Evolutionary conservation across 2,888 invertebrate species (phyloP).

Genomic region (Strigamia transsilvanica): DNA sequence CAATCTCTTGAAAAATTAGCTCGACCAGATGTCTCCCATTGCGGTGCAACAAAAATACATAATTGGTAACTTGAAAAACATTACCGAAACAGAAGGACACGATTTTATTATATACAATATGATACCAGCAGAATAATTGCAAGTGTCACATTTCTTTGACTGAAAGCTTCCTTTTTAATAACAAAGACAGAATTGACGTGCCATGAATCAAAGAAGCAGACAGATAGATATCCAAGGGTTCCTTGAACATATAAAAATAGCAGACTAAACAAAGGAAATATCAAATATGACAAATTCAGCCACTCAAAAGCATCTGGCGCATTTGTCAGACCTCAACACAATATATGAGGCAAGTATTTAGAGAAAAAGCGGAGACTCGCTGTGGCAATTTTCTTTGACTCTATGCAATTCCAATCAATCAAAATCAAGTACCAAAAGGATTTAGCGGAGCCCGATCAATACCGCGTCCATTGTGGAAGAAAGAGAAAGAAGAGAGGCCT

Average conservation of each 20-base stretch:
- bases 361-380: neutral
- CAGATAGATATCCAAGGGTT: neutral
- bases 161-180: neutral
- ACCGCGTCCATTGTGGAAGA: constrained; percentile 7
- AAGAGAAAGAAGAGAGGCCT: neutral
- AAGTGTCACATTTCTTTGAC: no score
- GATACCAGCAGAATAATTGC: no score
- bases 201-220: neutral
- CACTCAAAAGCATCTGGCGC: constrained; percentile 23
- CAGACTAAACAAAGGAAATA: neutral
- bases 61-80: no score
- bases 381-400: constrained; percentile 5
- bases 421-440: constrained; percentile 41
- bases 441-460: neutral
- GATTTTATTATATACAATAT: no score
- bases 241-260: no score
- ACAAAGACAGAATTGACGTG: no score
- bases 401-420: constrained; percentile 44
- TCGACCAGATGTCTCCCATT: no score
- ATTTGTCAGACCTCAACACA: constrained; percentile 32
- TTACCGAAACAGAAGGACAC: no score
- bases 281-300: constrained; percentile 5
- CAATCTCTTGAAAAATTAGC: no score
- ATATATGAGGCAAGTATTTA: neutral
- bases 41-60: no score